A percentile compares a stretch with the other conserved stretches of the same genome.
These are phyloP conservation scores for Diprion similis DNA, from an alignment of 1,140 invertebrate species.

Conservation along the genomic window DNA sequence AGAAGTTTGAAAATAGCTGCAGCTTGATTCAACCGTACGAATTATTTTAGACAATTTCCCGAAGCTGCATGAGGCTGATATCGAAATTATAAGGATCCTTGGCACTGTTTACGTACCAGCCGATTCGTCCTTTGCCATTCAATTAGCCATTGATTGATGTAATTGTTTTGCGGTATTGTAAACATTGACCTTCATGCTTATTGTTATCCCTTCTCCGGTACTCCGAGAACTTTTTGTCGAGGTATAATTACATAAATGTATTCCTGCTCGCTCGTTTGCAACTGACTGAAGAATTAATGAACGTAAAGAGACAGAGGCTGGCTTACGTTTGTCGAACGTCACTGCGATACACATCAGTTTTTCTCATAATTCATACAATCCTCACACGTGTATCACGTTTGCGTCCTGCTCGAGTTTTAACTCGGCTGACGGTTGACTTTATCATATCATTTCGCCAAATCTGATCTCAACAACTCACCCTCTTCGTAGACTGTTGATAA, in stretches of 20 bases:
- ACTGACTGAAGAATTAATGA: background rate
- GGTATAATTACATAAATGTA: background rate
- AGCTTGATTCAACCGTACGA: too few species aligned
- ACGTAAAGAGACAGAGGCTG: too few species aligned
- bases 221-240: background rate
- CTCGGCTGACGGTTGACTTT: too few species aligned
- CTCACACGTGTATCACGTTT: too few species aligned
- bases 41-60: too few species aligned
- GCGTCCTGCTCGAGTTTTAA: too few species aligned
- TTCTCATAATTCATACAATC: too few species aligned
- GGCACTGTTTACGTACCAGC: background rate
- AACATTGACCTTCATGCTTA: background rate
- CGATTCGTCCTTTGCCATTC: background rate
- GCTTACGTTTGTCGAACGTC: too few species aligned
- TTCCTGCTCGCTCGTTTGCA: background rate
- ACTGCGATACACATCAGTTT: too few species aligned
- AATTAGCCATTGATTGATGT: background rate
- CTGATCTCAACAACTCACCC: slow-evolving; percentile 31
- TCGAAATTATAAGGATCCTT: background rate
- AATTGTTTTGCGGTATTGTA: background rate
- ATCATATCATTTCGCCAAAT: too few species aligned
- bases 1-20: too few species aligned
- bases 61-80: too few species aligned
- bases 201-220: background rate
- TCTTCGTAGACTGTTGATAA: slow-evolving; percentile 36